phyloP scores from a whole-genome alignment of 2,797 vertebrate genomes.

The Gorsachius magnificus region DNA sequence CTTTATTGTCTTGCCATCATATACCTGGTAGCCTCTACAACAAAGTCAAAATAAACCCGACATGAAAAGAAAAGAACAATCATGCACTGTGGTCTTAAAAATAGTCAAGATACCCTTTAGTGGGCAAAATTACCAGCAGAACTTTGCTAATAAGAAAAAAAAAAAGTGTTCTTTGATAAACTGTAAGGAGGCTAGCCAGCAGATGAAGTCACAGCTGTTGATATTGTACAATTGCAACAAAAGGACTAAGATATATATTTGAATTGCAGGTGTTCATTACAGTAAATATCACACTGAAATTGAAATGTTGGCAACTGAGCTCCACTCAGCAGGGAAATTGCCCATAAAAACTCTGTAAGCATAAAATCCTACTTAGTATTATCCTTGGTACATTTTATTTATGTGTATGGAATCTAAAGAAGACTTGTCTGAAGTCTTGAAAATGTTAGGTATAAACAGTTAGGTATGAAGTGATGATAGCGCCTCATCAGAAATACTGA shows the following conservation, averaged over 20 bases:
- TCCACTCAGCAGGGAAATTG: background rate
- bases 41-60: constrained; percentile 23
- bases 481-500: background rate
- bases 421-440: background rate
- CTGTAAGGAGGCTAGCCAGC: background rate
- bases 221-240: background rate
- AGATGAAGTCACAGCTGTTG: background rate
- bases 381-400: background rate
- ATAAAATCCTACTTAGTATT: background rate
- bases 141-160: background rate
- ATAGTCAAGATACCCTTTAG: background rate
- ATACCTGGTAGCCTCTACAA: constrained; percentile 2
- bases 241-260: background rate
- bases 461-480: background rate
- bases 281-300: background rate
- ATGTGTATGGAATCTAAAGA: background rate
- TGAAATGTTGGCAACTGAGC: background rate
- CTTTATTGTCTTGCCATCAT: constrained; percentile 38
- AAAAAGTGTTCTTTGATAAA: background rate
- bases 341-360: background rate
- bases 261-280: background rate
- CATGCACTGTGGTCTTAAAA: background rate
- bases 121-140: background rate
- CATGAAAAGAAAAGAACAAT: constrained; percentile 15
- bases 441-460: background rate